Conservation (phyloP, 2,888 invertebrate species). For the Hoplodrina blanda region DNA sequence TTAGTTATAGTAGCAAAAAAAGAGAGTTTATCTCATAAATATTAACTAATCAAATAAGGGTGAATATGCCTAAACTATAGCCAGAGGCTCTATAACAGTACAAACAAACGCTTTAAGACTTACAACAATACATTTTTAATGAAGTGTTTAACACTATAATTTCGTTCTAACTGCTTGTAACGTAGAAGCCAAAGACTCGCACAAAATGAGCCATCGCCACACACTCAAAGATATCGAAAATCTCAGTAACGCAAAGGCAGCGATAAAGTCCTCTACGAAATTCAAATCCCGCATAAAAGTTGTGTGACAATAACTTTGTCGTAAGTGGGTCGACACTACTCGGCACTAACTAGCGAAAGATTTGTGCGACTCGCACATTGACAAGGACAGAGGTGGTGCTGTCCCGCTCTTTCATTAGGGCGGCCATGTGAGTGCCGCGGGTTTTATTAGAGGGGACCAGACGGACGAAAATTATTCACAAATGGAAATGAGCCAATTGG, state of each 20-base stretch:
- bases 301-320: conserved; percentile 69
- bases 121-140: too few relatives aligned
- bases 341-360: conserved; percentile 69
- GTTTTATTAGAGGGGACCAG: conserved; percentile 61
- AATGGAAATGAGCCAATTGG: conserved; percentile 63
- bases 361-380: conserved; percentile 60
- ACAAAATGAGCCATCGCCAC: conserved; percentile 3
- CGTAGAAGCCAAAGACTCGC: too few relatives aligned
- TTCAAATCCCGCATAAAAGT: conserved; percentile 65
- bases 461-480: conserved; percentile 58
- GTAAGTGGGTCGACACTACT: conserved; percentile 65
- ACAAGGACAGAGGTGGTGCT: conserved; percentile 15
- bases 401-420: conserved; percentile 53
- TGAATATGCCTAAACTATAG: too few relatives aligned
- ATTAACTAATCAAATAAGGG: too few relatives aligned
- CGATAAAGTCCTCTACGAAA: conserved; percentile 50
- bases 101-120: too few relatives aligned
- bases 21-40: too few relatives aligned
- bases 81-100: too few relatives aligned
- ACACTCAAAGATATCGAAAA: conserved; percentile 10
- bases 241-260: conserved; percentile 19
- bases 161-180: neutral
- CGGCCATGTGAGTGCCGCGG: conserved; percentile 49
- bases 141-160: neutral
- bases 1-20: too few relatives aligned